These are phyloP conservation scores for Ctenopoma kingsleyae DNA, from an alignment of 2,797 vertebrate species.

Conservation along the genomic window DNA sequence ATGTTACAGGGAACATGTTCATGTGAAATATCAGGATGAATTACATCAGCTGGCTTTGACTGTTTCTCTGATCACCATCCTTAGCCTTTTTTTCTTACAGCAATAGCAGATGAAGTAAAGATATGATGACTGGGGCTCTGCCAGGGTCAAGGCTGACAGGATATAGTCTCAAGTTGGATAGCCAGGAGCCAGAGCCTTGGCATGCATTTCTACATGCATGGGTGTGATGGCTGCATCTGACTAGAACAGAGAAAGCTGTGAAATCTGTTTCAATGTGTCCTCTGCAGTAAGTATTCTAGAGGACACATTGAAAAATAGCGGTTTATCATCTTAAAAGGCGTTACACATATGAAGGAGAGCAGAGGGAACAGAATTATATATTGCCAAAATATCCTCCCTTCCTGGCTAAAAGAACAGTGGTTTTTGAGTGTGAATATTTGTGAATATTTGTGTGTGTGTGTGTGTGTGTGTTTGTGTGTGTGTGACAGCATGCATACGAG, in stretches of 20 bases:
- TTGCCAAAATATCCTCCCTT: constrained; percentile 58
- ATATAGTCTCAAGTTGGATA: constrained; percentile 27
- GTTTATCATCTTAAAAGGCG: constrained; percentile 63
- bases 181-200: constrained; percentile 42
- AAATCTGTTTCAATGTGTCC: neutral
- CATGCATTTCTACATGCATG: constrained; percentile 20
- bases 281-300: constrained; percentile 24
- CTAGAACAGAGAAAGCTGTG: constrained; percentile 36
- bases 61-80: constrained; percentile 5
- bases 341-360: constrained; percentile 36
- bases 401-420: constrained; percentile 43
- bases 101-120: constrained; percentile 32
- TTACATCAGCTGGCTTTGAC: constrained; percentile 5
- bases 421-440: constrained; percentile 5
- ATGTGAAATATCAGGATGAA: constrained; percentile 13
- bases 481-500: neutral
- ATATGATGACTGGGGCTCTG: constrained; percentile 36
- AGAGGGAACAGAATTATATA: constrained; percentile 38
- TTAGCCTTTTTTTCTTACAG: constrained; percentile 11
- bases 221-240: constrained; percentile 42
- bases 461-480: constrained; percentile 18
- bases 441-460: constrained; percentile 13
- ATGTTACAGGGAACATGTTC: neutral
- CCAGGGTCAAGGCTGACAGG: constrained; percentile 53
- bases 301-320: constrained; percentile 45